Percentiles rank a stretch among this genome's conserved stretches.
Conservation (phyloP, 2,113 vertebrate genomes). For the Microcebus murinus region DNA sequence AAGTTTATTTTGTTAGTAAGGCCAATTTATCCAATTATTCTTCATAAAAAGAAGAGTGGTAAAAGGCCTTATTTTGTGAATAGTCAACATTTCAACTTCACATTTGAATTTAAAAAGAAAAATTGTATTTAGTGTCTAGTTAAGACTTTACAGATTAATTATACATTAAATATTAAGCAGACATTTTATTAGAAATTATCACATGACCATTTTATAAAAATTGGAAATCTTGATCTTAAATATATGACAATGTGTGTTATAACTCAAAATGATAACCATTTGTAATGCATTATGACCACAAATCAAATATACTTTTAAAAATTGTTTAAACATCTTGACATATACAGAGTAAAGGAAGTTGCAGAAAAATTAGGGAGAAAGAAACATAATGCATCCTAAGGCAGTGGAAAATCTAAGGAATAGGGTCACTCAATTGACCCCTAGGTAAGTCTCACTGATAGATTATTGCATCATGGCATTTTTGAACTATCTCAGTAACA, state of each 20-base stretch:
- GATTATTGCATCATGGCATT: background rate
- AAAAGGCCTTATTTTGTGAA: background rate
- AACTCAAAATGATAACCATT: background rate
- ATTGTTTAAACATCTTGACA: background rate
- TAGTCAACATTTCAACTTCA: background rate
- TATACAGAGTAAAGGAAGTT: background rate
- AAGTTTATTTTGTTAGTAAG: background rate
- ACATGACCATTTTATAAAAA: background rate
- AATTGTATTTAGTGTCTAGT: background rate
- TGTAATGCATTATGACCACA: background rate
- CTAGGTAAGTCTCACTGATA: background rate
- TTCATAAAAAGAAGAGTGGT: background rate
- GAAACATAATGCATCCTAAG: background rate
- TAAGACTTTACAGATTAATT: background rate
- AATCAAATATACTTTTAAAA: background rate
- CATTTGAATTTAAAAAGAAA: background rate
- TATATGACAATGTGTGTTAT: background rate
- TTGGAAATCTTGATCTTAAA: background rate
- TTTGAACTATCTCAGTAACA: background rate
- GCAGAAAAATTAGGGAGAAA: background rate
- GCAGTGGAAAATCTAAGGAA: background rate
- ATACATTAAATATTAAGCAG: background rate
- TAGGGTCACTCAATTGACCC: background rate
- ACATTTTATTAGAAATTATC: background rate
- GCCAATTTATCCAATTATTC: background rate